Conservation (phyloP, 2,888 invertebrate genomes). For the Barypeithes pellucidus region DNA sequence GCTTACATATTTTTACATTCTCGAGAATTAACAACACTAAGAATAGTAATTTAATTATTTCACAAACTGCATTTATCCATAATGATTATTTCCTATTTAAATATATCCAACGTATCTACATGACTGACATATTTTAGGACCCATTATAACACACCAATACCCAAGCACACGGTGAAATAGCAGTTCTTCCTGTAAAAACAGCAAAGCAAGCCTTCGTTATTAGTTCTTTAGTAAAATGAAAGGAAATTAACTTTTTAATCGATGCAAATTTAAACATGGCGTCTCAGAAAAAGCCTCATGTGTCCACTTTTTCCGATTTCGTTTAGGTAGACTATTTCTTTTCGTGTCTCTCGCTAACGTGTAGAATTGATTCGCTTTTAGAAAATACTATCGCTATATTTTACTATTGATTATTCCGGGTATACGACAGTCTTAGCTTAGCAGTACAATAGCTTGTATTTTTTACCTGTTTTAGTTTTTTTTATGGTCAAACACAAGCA, state of each 20-base stretch:
- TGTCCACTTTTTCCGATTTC: slow-evolving; percentile 22
- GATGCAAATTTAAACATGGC: slow-evolving; percentile 46
- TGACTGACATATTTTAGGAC: neutral
- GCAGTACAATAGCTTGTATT: too few relatives aligned
- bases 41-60: too few relatives aligned
- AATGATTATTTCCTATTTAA: too few relatives aligned
- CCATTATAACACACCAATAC: neutral
- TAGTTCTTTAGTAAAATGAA: slow-evolving; percentile 25
- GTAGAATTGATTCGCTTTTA: slow-evolving; percentile 2
- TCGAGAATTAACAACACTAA: too few relatives aligned
- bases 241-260: slow-evolving; percentile 48
- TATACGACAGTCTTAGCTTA: too few relatives aligned
- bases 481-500: too few relatives aligned
- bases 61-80: too few relatives aligned
- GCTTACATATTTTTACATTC: too few relatives aligned
- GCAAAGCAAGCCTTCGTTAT: slow-evolving; percentile 18
- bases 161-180: slow-evolving; percentile 50
- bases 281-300: slow-evolving; percentile 29
- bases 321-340: slow-evolving; percentile 33
- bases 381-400: neutral
- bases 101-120: too few relatives aligned
- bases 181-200: slow-evolving; percentile 9
- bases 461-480: too few relatives aligned
- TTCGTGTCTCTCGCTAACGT: neutral
- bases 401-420: neutral